Evolutionary conservation across 2,113 vertebrate species (phyloP), one percentile per base, ranked within the genome.

Genomic region (Acrocephalus kingi): DNA sequence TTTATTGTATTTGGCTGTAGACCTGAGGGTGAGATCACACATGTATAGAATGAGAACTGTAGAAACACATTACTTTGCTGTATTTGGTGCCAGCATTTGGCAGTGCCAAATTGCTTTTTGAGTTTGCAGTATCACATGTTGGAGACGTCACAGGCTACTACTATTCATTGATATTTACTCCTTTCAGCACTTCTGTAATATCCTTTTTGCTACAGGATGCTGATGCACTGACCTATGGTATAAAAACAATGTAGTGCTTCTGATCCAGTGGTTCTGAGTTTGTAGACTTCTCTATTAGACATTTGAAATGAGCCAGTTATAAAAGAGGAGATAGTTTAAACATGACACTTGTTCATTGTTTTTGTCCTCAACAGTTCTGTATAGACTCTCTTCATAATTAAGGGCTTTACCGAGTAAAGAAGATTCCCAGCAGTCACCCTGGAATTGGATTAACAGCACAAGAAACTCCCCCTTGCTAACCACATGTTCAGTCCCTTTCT

Each of bases 1-100:
- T 96, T 84, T 83, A 72, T 77, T 82, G 52, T 85, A 17, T 90
- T 93, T 96, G 96, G 93, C 96, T 92, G 6, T 75, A 78, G 73
- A 92, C 83, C 49, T 90, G 62, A 79, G 80, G 48, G 52, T 96
- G 93, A 97, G 90, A 92, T 97, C 96, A 96, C 86, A 89, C 59
- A n/a, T 61, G 30, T 78, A 73, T 79, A 88, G 93, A 93, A 68
- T 27, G 56, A 89, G 89, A 75, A 24, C 83, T 88, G 61, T 31
- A 88, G 93, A 84, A 94, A 90, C 87, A 74, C 69, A 80, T 96
- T 93, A 95, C 61, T 69, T 3, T 24, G 39, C 49, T 2, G 3
- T 79, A 31, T 90, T 95, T 90, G 66, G 79, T 91, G 91, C 74
- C 86, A 91, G 64, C 61, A 48, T 92, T 91, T 92, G 66, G 33